Evolutionary conservation across 2,888 invertebrate genomes (phyloP), one percentile per base, ranked within the genome.

Genomic region (Thereva nobilitata): DNA sequence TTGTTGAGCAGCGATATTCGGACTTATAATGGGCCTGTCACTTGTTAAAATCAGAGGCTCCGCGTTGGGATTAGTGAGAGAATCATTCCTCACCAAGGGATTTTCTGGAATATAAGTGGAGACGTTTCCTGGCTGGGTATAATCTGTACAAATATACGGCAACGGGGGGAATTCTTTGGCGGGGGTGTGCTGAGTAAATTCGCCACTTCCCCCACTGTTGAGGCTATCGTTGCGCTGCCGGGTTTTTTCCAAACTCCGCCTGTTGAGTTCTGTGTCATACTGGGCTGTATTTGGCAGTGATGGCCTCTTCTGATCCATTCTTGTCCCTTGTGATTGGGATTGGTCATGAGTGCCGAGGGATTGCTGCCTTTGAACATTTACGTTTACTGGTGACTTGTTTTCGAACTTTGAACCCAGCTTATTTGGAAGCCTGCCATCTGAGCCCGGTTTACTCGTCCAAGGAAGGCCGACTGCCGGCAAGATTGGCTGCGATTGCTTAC

Each of bases 341-440:
- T 77, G 75, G 3, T 74, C 61, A 0, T 69, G 61, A 1, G 73
- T 69, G 23, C 78, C 74, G 53, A 80, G 68, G 1, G 80, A 79
- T 49, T 77, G 76, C 71, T 80, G 80, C 0, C 80, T 73, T 66
- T 77, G 78, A 57, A 68, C 64, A 0, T 59, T 23, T 2, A 23
- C 66, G 34, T 4, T 9, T 4, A 57, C 73, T 42, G 76, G 72
- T 4, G 80, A 76, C 4, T 75, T 74, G 65, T 76, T 77, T 72
- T 87, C 87, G 72, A 86, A 87, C 76, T 84, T 86, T 34, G 83
- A 80, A 0, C 84, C 83, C 23, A 84, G 84, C 38, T 84, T 77
- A 72, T 82, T 84, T 12, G 85, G 76, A 5, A 84, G 83, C 70
- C 84, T 82, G 55, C 83, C 83, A 50, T 84, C 83, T 4, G 80